Evolutionary conservation across 2,797 vertebrate genomes (phyloP), one percentile per base, ranked within the genome.

Genomic region (Lophius americanus): DNA sequence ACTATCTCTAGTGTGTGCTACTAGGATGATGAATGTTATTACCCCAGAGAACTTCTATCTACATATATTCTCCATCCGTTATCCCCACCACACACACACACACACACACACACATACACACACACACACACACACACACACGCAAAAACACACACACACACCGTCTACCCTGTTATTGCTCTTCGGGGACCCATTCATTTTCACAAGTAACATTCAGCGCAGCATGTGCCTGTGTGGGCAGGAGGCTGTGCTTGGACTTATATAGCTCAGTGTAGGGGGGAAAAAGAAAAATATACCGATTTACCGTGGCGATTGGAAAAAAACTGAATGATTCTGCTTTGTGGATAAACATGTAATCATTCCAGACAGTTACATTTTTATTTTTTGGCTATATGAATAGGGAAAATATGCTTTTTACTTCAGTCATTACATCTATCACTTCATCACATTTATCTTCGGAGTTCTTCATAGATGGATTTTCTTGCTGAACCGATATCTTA

Each of bases 171-270:
- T 66, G 11, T 64, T 67, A 75, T 50, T 51, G 62, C 73, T 83
- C 78, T 60, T 14, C 9, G 42, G 78, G 75, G 76, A 76, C 51
- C 41, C 46, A 57, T 78, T 80, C 37, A 9, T 77, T 75, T 78
- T 61, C 65, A 66, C 48, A 58, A 61, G 58, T 37, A 63, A 57
- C 60, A 47, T 71, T 79, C 39, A 69, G 47, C 70, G 58, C 66
- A 51, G 56, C 52, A 65, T 36, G 54, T 68, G 52, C 54, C 46
- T 52, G 60, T 68, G 62, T 48, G 60, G 37, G 64, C 39, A 62
- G 65, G 50, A 12, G 50, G 42, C 6, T 64, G 44, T 43, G 32
- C 10, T 50, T 65, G 23, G 23, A 23, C 23, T 23, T 35, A 51
- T 58, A 12, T 63, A 6, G 13, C 12, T 37, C n/a, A 13, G 37